Evolutionary conservation across 1,140 invertebrate genomes (phyloP).

Genomic region (Aphaenogaster floridana): DNA sequence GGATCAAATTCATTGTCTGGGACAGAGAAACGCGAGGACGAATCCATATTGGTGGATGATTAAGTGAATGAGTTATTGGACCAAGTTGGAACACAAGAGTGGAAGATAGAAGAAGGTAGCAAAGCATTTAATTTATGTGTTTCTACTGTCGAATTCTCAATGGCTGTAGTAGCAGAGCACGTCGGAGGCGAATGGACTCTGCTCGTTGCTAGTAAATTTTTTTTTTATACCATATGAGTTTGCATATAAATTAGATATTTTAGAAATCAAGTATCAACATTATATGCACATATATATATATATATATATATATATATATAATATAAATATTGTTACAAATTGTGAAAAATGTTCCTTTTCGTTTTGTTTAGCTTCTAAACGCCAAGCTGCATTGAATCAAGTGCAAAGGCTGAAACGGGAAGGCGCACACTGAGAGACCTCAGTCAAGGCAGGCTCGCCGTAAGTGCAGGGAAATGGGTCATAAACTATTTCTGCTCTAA

Average conservation of each 20-base stretch:
- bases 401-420: slow-evolving; percentile 95
- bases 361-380: slow-evolving; percentile 91
- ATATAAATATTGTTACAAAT: neutral
- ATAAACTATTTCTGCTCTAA: slow-evolving; percentile 93
- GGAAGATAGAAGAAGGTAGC: slow-evolving; percentile 96
- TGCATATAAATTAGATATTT: slow-evolving; percentile 2
- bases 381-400: slow-evolving; percentile 94
- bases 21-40: slow-evolving; percentile 64
- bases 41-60: slow-evolving; percentile 86
- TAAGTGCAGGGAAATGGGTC: slow-evolving; percentile 90
- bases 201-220: slow-evolving; percentile 94
- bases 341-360: slow-evolving; percentile 47
- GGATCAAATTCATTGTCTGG: slow-evolving; percentile 67
- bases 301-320: slow-evolving; percentile 13
- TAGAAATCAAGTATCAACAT: slow-evolving; percentile 9
- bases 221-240: slow-evolving; percentile 34
- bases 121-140: slow-evolving; percentile 96
- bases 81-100: slow-evolving; percentile 93
- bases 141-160: slow-evolving; percentile 94
- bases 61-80: slow-evolving; percentile 91
- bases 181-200: slow-evolving; percentile 97
- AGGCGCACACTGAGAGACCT: slow-evolving; percentile 87
- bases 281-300: too few species aligned
- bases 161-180: slow-evolving; percentile 96
- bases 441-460: slow-evolving; percentile 87